Conservation (phyloP, 2,888 invertebrate genomes). For the Yponomeuta evonymella region DNA sequence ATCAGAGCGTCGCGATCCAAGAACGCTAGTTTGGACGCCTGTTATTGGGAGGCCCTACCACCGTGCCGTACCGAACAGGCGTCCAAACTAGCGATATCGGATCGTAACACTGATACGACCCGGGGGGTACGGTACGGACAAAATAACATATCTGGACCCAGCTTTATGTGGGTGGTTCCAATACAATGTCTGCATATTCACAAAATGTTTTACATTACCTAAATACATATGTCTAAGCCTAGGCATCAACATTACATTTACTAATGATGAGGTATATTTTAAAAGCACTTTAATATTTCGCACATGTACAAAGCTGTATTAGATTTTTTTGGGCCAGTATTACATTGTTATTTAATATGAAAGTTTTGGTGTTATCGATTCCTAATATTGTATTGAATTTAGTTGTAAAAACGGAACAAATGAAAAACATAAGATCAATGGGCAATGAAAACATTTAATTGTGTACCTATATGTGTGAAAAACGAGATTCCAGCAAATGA, state of each 20-base stretch:
- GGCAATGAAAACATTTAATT: conserved; percentile 58
- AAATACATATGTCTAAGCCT: conserved; percentile 9
- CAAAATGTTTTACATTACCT: conserved; percentile 11
- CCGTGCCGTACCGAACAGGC: too few species aligned
- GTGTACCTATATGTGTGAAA: conserved; percentile 51
- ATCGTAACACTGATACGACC: too few species aligned
- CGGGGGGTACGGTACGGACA: too few species aligned
- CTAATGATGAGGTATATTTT: conserved; percentile 17
- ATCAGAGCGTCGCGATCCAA: too few species aligned
- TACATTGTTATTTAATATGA: not conserved
- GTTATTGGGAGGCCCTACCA: too few species aligned
- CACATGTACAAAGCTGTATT: conserved; percentile 16
- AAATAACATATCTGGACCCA: not conserved
- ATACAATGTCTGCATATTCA: conserved; percentile 3
- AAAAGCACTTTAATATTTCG: conserved; percentile 14
- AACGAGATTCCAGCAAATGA: conserved; percentile 50
- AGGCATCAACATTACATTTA: conserved; percentile 9
- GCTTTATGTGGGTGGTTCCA: not conserved
- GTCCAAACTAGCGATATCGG: too few species aligned
- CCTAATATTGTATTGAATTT: not conserved
- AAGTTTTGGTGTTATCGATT: conserved; percentile 14
- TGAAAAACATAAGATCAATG: conserved; percentile 52
- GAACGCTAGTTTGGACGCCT: too few species aligned
- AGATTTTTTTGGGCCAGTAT: not conserved
- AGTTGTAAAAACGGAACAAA: conserved; percentile 34